Base-by-base conservation (phyloP, 1,140 invertebrate species). In the Protaetia brevitarsis region DNA sequence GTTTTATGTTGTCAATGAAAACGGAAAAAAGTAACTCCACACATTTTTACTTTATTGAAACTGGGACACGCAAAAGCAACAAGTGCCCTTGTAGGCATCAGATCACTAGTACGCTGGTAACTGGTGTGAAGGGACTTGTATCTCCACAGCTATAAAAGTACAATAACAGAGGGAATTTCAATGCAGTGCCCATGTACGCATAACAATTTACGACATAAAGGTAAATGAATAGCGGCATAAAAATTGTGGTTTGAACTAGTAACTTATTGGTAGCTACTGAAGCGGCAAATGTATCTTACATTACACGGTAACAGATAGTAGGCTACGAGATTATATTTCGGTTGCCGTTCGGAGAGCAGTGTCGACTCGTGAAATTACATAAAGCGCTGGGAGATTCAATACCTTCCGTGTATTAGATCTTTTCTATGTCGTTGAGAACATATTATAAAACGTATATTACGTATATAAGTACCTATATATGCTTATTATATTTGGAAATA, bases 211-310 rank as follows among this genome's bases (percentile, higher is more conserved):
- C 41, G 41, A 51, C 41, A 51, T 51, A 51, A 51, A 59, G 29
- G 57, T 29, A 59, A 59, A 62, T 36, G 60, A 62, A 62, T 62
- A 66, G 65, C 31, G 45, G 16, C 28, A 68, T 76, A 75, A 77
- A 77, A 76, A 77, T 77, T 74, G 74, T 71, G 74, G 76, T 77
- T 69, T 70, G 69, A 63, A 74, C 71, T 74, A 72, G 72, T 72
- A 72, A 75, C 72, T 76, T 74, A 77, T 77, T 76, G 75, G 70
- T 66, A 77, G 68, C 66, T 71, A 77, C 68, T 72, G 70, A 74
- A 75, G 73, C 74, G 69, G 76, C 75, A 78, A 78, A 78, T 77
- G 70, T 77, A 76, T 74, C 76, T 78, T 75, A 74, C 74, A 74
- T 78, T 78, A 78, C 76, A 75, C 71, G 67, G 74, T 76, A 76